Base-by-base conservation (phyloP, 1,140 invertebrate genomes). In the Melipona quadrifasciata region DNA sequence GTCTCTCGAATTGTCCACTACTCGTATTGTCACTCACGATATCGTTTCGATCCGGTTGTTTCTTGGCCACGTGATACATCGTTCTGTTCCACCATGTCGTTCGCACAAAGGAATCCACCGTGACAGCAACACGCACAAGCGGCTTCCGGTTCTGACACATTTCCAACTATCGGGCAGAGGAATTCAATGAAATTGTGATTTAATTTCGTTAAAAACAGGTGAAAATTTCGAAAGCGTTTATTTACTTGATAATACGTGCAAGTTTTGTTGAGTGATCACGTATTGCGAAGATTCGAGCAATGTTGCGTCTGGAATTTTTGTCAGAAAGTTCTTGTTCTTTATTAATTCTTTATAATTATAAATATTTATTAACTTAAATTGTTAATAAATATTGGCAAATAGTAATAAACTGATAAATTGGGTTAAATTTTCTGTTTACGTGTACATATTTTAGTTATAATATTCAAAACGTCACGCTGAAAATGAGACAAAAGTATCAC, bases 61-160 rank as follows among this genome's bases (percentile, higher is more conserved):
- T n/a, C 65, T 77, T 75, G 39, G 34, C 84, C 76, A 67, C 64
- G 76, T 73, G 61, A 87, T 19, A 80, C 24, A 39, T 77, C 65
- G 65, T 47, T 19, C 8, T 11, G 17, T 39, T 76, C 31, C 76
- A n/a, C 31, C 64, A 27, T 51, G 64, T 75, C 61, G 31, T 47
- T 76, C 8, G 61, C 72, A 84, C 34, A 87, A 81, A 81, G 47
- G 57, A 64, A 51, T 17, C 14, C 10, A 55, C 58, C 1, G 39
- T 17, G 17, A 72, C n/a, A n/a, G 16, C 51, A 19, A 47, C 68
- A 47, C 12, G 53, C 31, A n/a, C 8, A 31, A 64, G 67, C 57
- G 53, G 34, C 39, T 55, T 21, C 27, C 8, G n/a, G 6, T 1
- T 73, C 57, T 80, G 67, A 71, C 11, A 72, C 78, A 24, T 24